A percentile compares a stretch with the other conserved stretches of the same genome.
These are phyloP conservation scores for Trilocha varians DNA, from an alignment of 2,888 invertebrate species.

Conservation along the genomic window DNA sequence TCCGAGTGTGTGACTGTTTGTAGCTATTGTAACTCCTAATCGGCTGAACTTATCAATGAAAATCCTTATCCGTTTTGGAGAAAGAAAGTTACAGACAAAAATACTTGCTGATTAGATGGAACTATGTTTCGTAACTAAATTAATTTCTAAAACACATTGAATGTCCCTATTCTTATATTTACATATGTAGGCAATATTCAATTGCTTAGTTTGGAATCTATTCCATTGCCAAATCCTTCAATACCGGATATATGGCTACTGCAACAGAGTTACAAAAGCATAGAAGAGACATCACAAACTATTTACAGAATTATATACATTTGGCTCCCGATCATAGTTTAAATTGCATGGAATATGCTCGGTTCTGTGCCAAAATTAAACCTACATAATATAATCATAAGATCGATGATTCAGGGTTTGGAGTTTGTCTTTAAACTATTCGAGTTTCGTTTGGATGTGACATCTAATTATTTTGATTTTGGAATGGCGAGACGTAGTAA, in stretches of 20 bases:
- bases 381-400: slow-evolving; percentile 35
- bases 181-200: too few relatives aligned
- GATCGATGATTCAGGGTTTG: slow-evolving; percentile 46
- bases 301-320: slow-evolving; percentile 37
- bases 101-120: too few relatives aligned
- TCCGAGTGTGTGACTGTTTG: too few relatives aligned
- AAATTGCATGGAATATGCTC: slow-evolving; percentile 34
- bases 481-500: slow-evolving; percentile 39
- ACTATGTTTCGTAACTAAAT: too few relatives aligned
- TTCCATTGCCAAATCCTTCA: slow-evolving; percentile 6
- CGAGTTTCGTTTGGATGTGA: slow-evolving; percentile 44
- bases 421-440: slow-evolving; percentile 15
- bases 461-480: slow-evolving; percentile 51
- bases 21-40: too few relatives aligned
- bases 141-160: too few relatives aligned
- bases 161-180: too few relatives aligned
- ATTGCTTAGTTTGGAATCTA: too few relatives aligned
- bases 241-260: neutral
- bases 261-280: slow-evolving; percentile 7
- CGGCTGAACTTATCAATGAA: too few relatives aligned
- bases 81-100: too few relatives aligned
- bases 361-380: slow-evolving; percentile 52
- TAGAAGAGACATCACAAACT: slow-evolving; percentile 14
- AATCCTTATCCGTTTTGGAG: too few relatives aligned
- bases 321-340: slow-evolving; percentile 35